These are phyloP conservation scores for Drosophila atripex DNA, from an alignment of 2,888 invertebrate species.

Conservation along the genomic window DNA sequence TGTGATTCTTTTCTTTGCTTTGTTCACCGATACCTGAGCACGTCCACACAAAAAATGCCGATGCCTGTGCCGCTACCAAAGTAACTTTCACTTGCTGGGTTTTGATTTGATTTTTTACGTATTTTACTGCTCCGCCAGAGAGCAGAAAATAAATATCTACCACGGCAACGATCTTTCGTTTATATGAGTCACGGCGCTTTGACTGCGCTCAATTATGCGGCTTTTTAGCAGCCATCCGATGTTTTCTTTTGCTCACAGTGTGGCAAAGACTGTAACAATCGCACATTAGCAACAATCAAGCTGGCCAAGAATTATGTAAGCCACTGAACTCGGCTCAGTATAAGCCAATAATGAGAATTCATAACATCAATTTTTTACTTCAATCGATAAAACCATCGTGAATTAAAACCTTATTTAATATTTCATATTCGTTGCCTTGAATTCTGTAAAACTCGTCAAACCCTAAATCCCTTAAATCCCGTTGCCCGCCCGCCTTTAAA, in stretches of 20 bases:
- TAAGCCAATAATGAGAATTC: not conserved
- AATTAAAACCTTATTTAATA: too few relatives aligned
- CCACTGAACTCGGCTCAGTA: not conserved
- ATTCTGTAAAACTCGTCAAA: not conserved
- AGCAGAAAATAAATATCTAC: slow-evolving; percentile 29
- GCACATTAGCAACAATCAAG: slow-evolving; percentile 22
- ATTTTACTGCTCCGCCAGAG: slow-evolving; percentile 42
- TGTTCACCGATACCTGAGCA: slow-evolving; percentile 71
- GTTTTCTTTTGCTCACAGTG: slow-evolving; percentile 52
- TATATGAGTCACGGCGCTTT: slow-evolving; percentile 61
- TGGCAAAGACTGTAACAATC: slow-evolving; percentile 20
- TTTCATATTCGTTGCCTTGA: too few relatives aligned
- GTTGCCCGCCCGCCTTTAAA: not conserved
- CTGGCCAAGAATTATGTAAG: slow-evolving; percentile 31
- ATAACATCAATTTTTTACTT: not conserved
- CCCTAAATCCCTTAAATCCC: not conserved
- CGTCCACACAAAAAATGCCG: slow-evolving; percentile 46
- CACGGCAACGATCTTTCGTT: slow-evolving; percentile 41
- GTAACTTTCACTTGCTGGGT: slow-evolving; percentile 70
- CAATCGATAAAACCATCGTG: not conserved
- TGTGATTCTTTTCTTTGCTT: slow-evolving; percentile 71
- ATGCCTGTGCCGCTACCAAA: slow-evolving; percentile 24
- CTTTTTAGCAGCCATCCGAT: slow-evolving; percentile 40
- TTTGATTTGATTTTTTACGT: slow-evolving; percentile 72
- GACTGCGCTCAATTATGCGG: slow-evolving; percentile 44